Evolutionary conservation across 1,140 invertebrate species (phyloP).

Genomic region (Dendroctonus ponderosae): DNA sequence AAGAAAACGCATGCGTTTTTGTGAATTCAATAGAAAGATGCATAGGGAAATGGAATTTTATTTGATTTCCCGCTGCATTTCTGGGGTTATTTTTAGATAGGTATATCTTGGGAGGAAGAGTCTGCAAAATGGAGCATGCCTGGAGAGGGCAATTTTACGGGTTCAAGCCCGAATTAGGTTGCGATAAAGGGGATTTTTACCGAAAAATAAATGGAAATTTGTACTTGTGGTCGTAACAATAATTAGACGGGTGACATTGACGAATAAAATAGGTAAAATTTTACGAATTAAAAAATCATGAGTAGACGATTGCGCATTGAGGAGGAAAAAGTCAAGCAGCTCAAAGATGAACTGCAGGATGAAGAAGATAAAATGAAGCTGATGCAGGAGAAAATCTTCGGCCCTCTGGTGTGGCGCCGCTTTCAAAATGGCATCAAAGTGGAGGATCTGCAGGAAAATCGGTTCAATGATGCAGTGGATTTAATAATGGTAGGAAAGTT

Average conservation of each 20-base stretch:
- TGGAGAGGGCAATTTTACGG: too few relatives aligned
- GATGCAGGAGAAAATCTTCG: conserved; percentile 51
- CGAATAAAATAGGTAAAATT: not conserved
- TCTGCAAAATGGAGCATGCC: not conserved
- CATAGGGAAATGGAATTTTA: conserved; percentile 30
- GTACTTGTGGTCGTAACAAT: not conserved
- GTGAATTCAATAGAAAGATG: conserved; percentile 20
- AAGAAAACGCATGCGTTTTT: conserved; percentile 26
- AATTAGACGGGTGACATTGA: not conserved
- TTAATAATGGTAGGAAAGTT: conserved; percentile 52
- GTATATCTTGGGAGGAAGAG: conserved; percentile 2
- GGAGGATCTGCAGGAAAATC: conserved; percentile 57
- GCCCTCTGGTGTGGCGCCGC: conserved; percentile 59
- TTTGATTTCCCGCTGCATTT: conserved; percentile 22
- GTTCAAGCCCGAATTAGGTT: too few relatives aligned
- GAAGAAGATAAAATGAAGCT: conserved; percentile 42
- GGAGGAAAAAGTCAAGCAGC: conserved; percentile 35
- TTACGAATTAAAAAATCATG: conserved; percentile 35
- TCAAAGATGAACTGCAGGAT: conserved; percentile 43
- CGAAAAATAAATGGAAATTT: not conserved
- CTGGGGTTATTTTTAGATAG: conserved; percentile 25
- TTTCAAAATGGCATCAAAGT: conserved; percentile 56
- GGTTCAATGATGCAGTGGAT: conserved; percentile 57
- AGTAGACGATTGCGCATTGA: conserved; percentile 42
- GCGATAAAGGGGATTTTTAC: not conserved